Percentiles rank a stretch among this genome's conserved stretches.
These are phyloP conservation scores for Albula goreensis DNA, from an alignment of 2,113 vertebrate genomes.

Conservation along the genomic window DNA sequence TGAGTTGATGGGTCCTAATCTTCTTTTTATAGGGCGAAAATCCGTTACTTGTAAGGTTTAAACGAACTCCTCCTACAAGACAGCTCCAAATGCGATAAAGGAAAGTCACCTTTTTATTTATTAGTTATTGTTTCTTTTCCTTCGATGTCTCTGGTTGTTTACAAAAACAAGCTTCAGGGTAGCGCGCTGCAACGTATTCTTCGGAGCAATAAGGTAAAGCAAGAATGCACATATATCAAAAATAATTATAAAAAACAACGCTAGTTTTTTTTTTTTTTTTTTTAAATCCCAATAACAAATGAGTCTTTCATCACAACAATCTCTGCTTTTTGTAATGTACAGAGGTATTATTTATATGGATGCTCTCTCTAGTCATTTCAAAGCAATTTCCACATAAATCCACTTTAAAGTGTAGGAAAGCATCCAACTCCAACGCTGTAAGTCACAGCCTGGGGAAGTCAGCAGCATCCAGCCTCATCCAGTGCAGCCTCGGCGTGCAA, in stretches of 20 bases:
- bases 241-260: conserved; percentile 11
- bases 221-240: conserved; percentile 15
- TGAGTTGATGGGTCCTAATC: conserved; percentile 46
- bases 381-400: conserved; percentile 59
- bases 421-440: conserved; percentile 58
- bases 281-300: conserved; percentile 23
- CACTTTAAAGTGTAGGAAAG: conserved; percentile 58
- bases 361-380: conserved; percentile 46
- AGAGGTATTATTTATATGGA: conserved; percentile 39
- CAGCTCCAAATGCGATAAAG: conserved; percentile 45
- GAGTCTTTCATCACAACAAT: conserved; percentile 12
- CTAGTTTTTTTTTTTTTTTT: neutral
- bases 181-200: neutral
- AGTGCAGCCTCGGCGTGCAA: conserved; percentile 54
- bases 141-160: conserved; percentile 32
- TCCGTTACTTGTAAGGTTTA: conserved; percentile 59
- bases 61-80: conserved; percentile 61
- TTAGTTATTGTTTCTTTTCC: conserved; percentile 41
- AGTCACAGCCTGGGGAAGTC: conserved; percentile 54
- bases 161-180: neutral
- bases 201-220: neutral
- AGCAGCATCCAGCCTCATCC: conserved; percentile 66
- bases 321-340: conserved; percentile 26
- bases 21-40: conserved; percentile 63
- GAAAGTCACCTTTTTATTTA: conserved; percentile 40